Evolutionary conservation across 2,113 vertebrate species (phyloP).

Genomic region (Rhagologus leucostigma): DNA sequence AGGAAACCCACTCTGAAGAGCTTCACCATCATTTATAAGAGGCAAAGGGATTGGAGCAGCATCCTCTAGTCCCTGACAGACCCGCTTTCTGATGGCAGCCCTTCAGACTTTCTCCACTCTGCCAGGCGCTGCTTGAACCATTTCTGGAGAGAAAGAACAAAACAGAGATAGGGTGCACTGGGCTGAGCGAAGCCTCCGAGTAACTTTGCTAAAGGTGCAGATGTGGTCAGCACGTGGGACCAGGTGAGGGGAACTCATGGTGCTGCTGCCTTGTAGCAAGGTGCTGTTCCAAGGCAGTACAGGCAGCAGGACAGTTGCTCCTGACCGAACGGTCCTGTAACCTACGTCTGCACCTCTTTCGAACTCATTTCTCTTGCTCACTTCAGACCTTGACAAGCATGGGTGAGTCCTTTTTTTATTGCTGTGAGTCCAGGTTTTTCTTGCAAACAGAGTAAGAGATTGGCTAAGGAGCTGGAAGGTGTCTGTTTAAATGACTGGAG

Average conservation of each 20-base stretch:
- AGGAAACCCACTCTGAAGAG: neutral
- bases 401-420: neutral
- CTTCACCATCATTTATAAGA: neutral
- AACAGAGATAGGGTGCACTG: neutral
- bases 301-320: neutral
- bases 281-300: neutral
- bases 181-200: accelerated
- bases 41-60: neutral
- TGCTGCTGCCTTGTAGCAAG: neutral
- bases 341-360: neutral
- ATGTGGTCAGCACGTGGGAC: neutral
- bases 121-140: slow-evolving; percentile 90
- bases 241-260: accelerated
- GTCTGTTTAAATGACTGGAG: neutral
- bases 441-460: neutral
- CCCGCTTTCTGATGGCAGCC: slow-evolving; percentile 84
- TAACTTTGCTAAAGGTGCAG: neutral
- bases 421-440: neutral
- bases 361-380: neutral
- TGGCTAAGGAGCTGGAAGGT: neutral
- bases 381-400: neutral
- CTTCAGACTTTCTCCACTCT: slow-evolving; percentile 87
- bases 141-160: slow-evolving; percentile 69
- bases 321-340: accelerated
- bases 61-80: slow-evolving; percentile 85